These are phyloP conservation scores for Lepidurus arcticus DNA, from an alignment of 1,140 invertebrate species.

Conservation along the genomic window DNA sequence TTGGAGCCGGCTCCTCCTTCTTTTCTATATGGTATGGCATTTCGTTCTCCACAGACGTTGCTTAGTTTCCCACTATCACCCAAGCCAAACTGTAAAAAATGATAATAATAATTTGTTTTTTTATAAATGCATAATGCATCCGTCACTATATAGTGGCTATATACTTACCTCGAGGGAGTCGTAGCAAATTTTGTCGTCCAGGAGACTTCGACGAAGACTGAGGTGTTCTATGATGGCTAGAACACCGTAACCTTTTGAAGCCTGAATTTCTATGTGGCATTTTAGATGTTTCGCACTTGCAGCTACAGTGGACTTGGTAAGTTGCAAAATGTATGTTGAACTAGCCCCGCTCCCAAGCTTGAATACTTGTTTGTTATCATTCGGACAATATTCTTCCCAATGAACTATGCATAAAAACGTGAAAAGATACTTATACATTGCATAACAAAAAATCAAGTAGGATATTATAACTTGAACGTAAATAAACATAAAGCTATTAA, in stretches of 20 bases:
- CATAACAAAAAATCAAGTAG: neutral
- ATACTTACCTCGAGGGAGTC: conserved; percentile 27
- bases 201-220: conserved; percentile 26
- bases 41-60: conserved; percentile 32
- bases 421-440: neutral
- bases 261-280: conserved; percentile 31
- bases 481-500: neutral
- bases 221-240: conserved; percentile 30
- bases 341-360: conserved; percentile 15
- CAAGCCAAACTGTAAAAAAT: conserved; percentile 27
- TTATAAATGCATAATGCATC: neutral
- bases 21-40: conserved; percentile 28
- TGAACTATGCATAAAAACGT: conserved; percentile 22
- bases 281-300: conserved; percentile 18
- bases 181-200: conserved; percentile 25
- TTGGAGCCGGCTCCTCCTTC: neutral
- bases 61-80: conserved; percentile 27
- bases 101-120: too few species aligned
- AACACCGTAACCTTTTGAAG: conserved; percentile 29
- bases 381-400: conserved; percentile 19
- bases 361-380: conserved; percentile 23
- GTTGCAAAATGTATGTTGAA: conserved; percentile 28
- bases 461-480: neutral
- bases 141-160: neutral
- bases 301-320: conserved; percentile 24